Base-by-base conservation (phyloP, 2,113 vertebrate genomes). In the Lophura nycthemera region DNA sequence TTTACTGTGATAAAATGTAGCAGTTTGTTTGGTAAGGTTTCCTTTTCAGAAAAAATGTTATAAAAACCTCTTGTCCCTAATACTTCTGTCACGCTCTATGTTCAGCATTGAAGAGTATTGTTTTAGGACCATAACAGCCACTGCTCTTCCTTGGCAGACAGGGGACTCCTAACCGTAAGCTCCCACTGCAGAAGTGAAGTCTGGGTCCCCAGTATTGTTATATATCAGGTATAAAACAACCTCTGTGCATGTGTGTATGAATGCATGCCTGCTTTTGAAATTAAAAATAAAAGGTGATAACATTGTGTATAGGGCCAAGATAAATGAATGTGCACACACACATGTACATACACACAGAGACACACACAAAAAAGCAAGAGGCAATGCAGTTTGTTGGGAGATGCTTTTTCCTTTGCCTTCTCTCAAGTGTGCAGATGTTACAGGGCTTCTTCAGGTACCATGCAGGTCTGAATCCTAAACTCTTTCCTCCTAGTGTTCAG, bases 311-410 rank as follows among this genome's bases (percentile, higher is more conserved):
- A 1, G n/a, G 2, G 6, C 43, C 13, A 66, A 14, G 74, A 13
- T 2, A 70, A 59, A 27, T n/a, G 4, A 4, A 6, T 24, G 36
- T 30, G 20, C 70, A 17, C 19, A 36, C 17, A 27, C 13, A 6
- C 1, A 0, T 11, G 4, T 21, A 8, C 5, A 2, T 30, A 13
- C 15, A 25, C 10, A 13, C 8, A 43, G 0, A 32, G 5, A 8
- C 22, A 56, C 13, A 14, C 8, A 21, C 1, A 12, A 47, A 72
- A 8, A 25, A 61, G 21, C 24, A 42, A 38, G 3, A 1, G 8
- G 22, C 38, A 72, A n/a, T 48, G 38, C 30, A 16, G 5, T 22
- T 60, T 16, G 10, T 32, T 32, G 20, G 7, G 11, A 19, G 9
- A 3, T 38, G 2, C 5, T 83, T 67, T 57, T 20, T 16, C 18